These are phyloP conservation scores for Epizoanthus scotinus DNA, from an alignment of 92 coral and sea anemone species.

Conservation along the genomic window DNA sequence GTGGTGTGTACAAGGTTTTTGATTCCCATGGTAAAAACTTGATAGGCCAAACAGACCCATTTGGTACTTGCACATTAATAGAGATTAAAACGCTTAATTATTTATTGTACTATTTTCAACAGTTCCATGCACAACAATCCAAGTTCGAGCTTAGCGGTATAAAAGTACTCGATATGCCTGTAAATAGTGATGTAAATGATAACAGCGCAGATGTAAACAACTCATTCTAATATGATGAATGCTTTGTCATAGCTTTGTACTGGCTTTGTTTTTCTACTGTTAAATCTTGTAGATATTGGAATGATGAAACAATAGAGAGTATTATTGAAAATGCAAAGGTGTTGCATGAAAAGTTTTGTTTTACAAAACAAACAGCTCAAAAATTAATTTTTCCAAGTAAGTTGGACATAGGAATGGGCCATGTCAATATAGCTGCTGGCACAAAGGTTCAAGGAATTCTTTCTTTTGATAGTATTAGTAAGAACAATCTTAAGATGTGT, in stretches of 20 bases:
- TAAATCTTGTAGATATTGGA: constrained; percentile 8
- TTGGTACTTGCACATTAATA: not conserved
- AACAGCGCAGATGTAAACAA: too few species aligned
- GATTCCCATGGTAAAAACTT: not conserved
- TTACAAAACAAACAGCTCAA: constrained; percentile 2
- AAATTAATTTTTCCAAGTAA: constrained; percentile 11
- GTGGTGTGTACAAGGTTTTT: not conserved
- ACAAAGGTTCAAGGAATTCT: constrained; percentile 15
- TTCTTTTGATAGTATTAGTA: constrained; percentile 18
- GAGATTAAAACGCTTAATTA: not conserved
- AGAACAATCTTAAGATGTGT: constrained; percentile 13
- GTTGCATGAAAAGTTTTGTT: constrained; percentile 10
- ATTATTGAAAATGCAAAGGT: constrained; percentile 25
- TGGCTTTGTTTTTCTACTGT: constrained; percentile 11
- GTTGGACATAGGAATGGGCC: constrained; percentile 16
- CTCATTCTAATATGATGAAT: too few species aligned
- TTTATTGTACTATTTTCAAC: constrained; percentile 4
- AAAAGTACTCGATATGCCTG: not conserved
- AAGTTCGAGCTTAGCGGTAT: constrained; percentile 21
- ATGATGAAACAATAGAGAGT: constrained; percentile 12
- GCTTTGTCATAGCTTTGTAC: constrained; percentile 11
- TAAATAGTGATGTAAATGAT: too few species aligned
- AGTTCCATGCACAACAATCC: constrained; percentile 16
- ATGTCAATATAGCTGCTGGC: constrained; percentile 22
- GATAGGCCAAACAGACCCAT: constrained; percentile 1